These are phyloP conservation scores for Limnephilus lunatus DNA, from an alignment of 2,888 invertebrate genomes.

Conservation along the genomic window DNA sequence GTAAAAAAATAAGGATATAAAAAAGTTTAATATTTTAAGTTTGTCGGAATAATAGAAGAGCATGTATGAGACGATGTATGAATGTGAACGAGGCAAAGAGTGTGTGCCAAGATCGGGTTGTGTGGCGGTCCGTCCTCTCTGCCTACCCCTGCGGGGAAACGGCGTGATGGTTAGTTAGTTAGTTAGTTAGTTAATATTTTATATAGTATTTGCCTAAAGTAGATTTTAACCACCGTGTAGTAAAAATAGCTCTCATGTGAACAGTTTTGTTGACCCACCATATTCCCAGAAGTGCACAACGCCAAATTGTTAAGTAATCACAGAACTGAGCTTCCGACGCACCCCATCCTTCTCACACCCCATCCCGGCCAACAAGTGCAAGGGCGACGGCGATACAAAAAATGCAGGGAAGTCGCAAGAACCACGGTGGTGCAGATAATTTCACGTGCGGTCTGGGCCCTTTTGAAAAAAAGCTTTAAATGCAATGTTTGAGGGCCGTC, in stretches of 20 bases:
- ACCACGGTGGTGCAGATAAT: background rate
- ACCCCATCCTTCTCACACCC: background rate
- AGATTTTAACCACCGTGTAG: slow-evolving; percentile 4
- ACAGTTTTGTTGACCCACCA: slow-evolving; percentile 20
- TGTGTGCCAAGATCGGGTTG: no score
- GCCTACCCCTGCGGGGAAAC: no score
- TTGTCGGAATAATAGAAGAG: no score
- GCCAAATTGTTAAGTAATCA: slow-evolving; percentile 49
- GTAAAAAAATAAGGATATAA: no score
- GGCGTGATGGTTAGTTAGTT: no score
- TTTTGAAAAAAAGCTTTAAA: slow-evolving; percentile 14
- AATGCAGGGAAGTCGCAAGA: slow-evolving; percentile 2
- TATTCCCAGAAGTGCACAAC: slow-evolving; percentile 42
- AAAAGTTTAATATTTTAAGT: no score
- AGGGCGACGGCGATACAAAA: background rate
- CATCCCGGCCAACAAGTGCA: background rate
- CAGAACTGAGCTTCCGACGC: slow-evolving; percentile 23
- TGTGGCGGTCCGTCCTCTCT: no score
- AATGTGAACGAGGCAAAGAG: no score
- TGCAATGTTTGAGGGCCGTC: background rate
- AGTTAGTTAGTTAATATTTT: no score
- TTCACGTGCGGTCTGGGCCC: background rate
- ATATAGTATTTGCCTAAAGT: background rate
- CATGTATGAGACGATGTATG: no score
- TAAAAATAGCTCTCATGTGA: slow-evolving; percentile 14